phyloP scores from a whole-genome alignment of 2,113 vertebrate genomes.

The Pteropus alecto region DNA sequence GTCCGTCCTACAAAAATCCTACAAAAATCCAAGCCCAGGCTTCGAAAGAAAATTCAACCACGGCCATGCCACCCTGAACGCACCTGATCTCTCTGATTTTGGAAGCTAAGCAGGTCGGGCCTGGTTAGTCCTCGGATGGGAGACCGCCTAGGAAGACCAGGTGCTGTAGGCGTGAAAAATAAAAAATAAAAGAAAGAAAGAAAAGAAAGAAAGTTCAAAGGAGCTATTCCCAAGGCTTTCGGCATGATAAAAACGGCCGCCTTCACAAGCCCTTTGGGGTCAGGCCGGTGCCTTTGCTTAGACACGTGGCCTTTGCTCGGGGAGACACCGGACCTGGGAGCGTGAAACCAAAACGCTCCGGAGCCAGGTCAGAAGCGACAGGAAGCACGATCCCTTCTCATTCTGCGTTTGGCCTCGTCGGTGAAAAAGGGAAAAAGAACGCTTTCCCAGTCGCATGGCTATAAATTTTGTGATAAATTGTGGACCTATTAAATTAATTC shows the following conservation, averaged over 20 bases:
- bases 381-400: rapidly evolving
- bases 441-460: not conserved
- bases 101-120: too few relatives aligned
- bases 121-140: too few relatives aligned
- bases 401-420: not conserved
- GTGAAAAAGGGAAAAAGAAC: not conserved
- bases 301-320: not conserved
- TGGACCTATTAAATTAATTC: slow-evolving; percentile 34
- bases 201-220: not conserved
- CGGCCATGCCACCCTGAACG: too few relatives aligned
- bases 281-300: not conserved
- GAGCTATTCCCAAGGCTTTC: not conserved
- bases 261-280: not conserved
- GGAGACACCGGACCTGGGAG: not conserved
- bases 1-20: not conserved
- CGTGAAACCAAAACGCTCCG: rapidly evolving
- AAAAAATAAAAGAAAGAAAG: too few relatives aligned
- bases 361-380: not conserved
- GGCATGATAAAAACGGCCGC: not conserved
- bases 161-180: too few relatives aligned
- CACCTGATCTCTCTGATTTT: too few relatives aligned
- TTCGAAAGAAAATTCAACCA: not conserved
- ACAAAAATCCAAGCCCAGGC: not conserved
- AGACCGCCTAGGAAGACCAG: too few relatives aligned
- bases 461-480: slow-evolving; percentile 16